Base-by-base conservation (phyloP, 2,797 vertebrate genomes). In the Xenopus petersii region DNA sequence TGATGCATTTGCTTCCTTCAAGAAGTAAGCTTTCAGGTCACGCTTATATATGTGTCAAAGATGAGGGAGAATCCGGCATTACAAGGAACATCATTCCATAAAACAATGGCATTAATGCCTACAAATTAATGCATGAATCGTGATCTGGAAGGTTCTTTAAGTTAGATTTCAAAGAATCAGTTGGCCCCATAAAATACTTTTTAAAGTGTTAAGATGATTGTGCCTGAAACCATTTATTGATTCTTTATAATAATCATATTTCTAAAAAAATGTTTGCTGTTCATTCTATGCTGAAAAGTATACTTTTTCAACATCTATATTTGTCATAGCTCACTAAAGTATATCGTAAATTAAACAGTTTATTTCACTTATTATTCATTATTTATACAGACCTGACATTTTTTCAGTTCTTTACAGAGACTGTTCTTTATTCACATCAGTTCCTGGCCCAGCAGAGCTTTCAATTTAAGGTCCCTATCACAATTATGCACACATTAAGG, bases 141-240 rank as follows among this genome's bases (percentile, higher is more conserved):
- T 77, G 75, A 68, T 48, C 75, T 77, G 70, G 75, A 73, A 77
- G 59, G 62, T 68, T 49, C 75, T 67, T 51, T 55, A 72, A 62
- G 58, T 67, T 55, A 73, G 48, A 68, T 77, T 72, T 62, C 47
- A 64, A 49, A 73, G 64, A 72, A 67, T 73, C 65, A 73, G 67
- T 65, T 77, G 70, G 70, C 36, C 63, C 51, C 51, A 73, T 77
- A 73, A 77, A 77, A 77, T 68, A 33, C 65, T 77, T 77, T 77
- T 30, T 72, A 77, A 77, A 73, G 70, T 77, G 70, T 77, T 68
- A 77, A 48, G 75, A 64, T 73, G 70, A 77, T 69, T 67, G 48
- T 68, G 30, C 36, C 62, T 77, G 70, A 70, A 77, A 63, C 33
- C 33, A 21, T 3, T 46, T 10, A 30, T 17, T 65, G 47, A 55